A percentile compares a stretch with the other conserved stretches of the same genome.
phyloP scores from a whole-genome alignment of 1,140 invertebrate genomes.

The Colletes gigas region DNA sequence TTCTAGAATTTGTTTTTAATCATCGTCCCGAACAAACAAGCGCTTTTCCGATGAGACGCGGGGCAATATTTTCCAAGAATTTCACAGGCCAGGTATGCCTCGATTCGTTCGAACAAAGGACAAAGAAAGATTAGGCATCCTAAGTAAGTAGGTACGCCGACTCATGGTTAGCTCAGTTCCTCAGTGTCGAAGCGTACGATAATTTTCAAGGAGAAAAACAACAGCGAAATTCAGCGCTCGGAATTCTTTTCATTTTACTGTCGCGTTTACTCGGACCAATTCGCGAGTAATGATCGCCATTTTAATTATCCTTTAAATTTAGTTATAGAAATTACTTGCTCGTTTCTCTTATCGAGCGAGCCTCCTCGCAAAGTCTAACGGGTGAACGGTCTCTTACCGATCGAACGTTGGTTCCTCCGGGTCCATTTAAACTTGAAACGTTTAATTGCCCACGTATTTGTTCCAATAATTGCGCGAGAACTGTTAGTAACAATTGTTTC shows the following conservation, averaged over 20 bases:
- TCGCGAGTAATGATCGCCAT: no score
- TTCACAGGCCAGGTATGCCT: neutral
- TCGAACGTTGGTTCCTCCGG: constrained; percentile 19
- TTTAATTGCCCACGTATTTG: neutral
- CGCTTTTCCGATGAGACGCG: no score
- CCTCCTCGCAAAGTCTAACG: neutral
- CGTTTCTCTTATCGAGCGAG: constrained; percentile 34
- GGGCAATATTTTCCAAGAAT: neutral
- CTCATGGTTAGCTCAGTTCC: neutral
- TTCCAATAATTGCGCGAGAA: neutral
- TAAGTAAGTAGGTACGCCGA: neutral
- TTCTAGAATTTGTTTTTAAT: no score
- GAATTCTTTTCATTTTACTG: no score
- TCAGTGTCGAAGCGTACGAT: no score
- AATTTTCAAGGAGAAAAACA: no score
- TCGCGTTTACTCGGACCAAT: no score
- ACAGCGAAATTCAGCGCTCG: no score
- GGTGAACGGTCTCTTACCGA: constrained; percentile 39
- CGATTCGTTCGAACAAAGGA: neutral
- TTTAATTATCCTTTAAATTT: no score
- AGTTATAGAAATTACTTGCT: no score
- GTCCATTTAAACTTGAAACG: neutral
- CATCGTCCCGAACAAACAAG: no score
- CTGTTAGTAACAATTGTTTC: constrained; percentile 10
- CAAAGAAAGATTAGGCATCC: constrained; percentile 2